These are phyloP conservation scores for Agrochola lychnidis DNA, from an alignment of 2,888 invertebrate species.

Conservation along the genomic window DNA sequence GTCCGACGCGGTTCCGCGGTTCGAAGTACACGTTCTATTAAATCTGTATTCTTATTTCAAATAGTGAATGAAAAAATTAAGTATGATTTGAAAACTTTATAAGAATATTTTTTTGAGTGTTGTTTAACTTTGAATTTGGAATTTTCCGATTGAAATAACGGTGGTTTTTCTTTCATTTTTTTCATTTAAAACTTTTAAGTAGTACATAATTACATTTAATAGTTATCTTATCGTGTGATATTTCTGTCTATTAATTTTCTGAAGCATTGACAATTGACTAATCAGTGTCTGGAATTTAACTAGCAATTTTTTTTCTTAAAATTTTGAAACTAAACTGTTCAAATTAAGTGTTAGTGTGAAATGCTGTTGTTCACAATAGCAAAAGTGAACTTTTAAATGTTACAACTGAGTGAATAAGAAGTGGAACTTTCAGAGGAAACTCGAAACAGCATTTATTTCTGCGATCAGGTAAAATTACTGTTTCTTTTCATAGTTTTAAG, in stretches of 20 bases:
- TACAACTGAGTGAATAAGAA: conserved; percentile 1
- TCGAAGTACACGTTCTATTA: conserved; percentile 38
- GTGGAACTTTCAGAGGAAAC: conserved; percentile 20
- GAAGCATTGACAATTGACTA: not conserved
- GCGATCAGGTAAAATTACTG: conserved; percentile 28
- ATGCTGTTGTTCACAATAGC: not conserved
- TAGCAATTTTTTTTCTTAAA: no score
- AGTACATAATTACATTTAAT: not conserved
- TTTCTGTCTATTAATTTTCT: not conserved
- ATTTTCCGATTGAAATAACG: not conserved
- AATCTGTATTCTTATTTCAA: conserved; percentile 1
- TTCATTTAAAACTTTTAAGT: not conserved
- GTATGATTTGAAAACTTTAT: conserved; percentile 13
- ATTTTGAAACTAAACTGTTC: no score
- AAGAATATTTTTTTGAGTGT: not conserved
- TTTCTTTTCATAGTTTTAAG: not conserved
- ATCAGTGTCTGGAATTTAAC: not conserved
- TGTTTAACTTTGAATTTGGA: conserved; percentile 11
- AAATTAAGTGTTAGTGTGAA: conserved; percentile 9
- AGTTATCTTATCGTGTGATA: conserved; percentile 3
- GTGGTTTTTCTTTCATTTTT: conserved; percentile 8
- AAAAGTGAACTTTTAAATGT: conserved; percentile 41
- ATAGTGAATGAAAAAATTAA: not conserved
- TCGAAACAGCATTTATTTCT: conserved; percentile 3
- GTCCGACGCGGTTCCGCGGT: conserved; percentile 25